These are phyloP conservation scores for Ypsolopha sequella DNA, from an alignment of 2,888 invertebrate genomes.

Conservation along the genomic window DNA sequence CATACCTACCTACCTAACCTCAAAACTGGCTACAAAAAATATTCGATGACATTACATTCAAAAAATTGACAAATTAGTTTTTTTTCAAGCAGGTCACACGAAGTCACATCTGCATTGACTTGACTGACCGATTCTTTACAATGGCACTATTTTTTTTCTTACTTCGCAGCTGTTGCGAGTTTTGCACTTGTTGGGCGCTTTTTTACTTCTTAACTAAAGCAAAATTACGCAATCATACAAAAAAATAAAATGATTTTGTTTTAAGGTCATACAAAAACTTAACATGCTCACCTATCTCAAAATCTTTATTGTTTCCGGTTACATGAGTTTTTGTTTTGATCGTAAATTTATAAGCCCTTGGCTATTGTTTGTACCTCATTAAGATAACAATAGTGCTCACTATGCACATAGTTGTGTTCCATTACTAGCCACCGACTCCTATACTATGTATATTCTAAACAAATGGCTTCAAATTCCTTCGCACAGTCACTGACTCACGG, in stretches of 20 bases:
- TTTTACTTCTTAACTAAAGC: not conserved
- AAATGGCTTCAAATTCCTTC: no score
- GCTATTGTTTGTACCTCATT: conserved; percentile 3
- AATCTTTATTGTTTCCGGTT: conserved; percentile 6
- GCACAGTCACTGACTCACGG: no score
- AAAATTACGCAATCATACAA: not conserved
- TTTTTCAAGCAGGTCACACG: no score
- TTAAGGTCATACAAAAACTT: not conserved
- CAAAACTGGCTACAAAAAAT: no score
- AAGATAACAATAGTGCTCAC: conserved; percentile 1
- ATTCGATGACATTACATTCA: no score
- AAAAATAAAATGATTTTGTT: not conserved
- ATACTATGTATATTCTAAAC: no score
- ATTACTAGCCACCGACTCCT: conserved; percentile 10
- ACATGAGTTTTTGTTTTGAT: conserved; percentile 4
- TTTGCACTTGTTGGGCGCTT: not conserved
- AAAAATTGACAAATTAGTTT: no score
- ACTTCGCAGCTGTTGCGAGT: no score
- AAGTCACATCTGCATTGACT: no score
- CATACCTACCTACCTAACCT: no score
- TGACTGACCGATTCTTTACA: no score
- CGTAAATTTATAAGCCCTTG: conserved; percentile 1
- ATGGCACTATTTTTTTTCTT: no score
- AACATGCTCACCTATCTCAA: conserved; percentile 8
- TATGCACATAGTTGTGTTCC: not conserved